Conservation (phyloP, 2,888 invertebrate genomes). For the Clivina fossor region DNA sequence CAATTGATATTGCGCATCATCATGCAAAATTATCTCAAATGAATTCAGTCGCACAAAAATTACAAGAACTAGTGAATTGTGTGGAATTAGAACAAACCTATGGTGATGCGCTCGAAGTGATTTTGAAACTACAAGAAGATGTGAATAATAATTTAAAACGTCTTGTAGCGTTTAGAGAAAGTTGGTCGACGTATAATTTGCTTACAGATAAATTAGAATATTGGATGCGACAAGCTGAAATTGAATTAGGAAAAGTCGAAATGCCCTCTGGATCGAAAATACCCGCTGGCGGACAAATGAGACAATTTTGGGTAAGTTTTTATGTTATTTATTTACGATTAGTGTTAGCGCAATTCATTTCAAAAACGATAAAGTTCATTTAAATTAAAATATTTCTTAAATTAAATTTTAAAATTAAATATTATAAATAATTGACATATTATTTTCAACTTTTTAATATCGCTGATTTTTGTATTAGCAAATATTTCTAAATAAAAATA, state of each 20-base stretch:
- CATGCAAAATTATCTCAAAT: slow-evolving; percentile 76
- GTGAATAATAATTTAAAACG: slow-evolving; percentile 72
- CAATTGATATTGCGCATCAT: slow-evolving; percentile 77
- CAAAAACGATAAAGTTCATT: too few relatives aligned
- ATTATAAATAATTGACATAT: too few relatives aligned
- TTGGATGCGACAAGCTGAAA: slow-evolving; percentile 75
- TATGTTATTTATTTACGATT: too few relatives aligned
- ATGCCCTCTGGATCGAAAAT: slow-evolving; percentile 63
- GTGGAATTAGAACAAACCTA: slow-evolving; percentile 74
- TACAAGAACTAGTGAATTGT: slow-evolving; percentile 75
- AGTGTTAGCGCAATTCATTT: too few relatives aligned
- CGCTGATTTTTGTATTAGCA: too few relatives aligned
- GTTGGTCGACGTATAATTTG: slow-evolving; percentile 74
- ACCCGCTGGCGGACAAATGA: slow-evolving; percentile 69
- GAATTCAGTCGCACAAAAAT: slow-evolving; percentile 68
- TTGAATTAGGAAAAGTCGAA: slow-evolving; percentile 66
- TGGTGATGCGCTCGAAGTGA: slow-evolving; percentile 69
- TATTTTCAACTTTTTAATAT: too few relatives aligned
- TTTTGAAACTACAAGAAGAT: slow-evolving; percentile 73
- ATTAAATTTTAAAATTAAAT: neutral
- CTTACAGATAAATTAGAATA: slow-evolving; percentile 72
- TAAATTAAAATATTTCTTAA: slow-evolving; percentile 10
- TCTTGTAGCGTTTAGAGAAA: slow-evolving; percentile 73
- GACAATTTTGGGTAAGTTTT: slow-evolving; percentile 73
- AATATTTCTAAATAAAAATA: too few relatives aligned